Conservation (phyloP, 2,797 vertebrate species). For the Aselliscus stoliczkanus region DNA sequence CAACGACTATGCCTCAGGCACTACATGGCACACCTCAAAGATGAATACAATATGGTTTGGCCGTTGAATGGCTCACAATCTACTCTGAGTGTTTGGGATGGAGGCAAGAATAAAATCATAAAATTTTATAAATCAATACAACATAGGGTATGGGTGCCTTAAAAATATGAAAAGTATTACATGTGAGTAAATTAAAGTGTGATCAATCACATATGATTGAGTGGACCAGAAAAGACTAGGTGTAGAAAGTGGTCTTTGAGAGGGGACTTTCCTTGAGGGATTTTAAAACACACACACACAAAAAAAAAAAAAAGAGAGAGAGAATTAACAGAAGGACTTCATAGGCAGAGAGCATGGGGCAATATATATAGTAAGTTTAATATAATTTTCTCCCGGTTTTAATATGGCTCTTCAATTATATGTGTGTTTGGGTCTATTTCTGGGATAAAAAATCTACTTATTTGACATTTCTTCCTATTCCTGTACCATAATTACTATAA, state of each 20-base stretch:
- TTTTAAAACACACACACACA: not conserved
- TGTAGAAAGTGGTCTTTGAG: not conserved
- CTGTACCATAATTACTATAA: not conserved
- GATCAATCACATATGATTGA: not conserved
- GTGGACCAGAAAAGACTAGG: not conserved
- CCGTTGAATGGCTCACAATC: not conserved
- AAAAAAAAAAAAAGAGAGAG: not conserved
- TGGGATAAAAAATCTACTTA: not conserved
- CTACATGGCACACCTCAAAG: not conserved
- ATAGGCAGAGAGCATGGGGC: not conserved
- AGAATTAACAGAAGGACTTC: not conserved
- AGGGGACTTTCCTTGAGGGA: not conserved
- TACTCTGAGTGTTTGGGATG: not conserved
- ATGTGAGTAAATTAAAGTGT: not conserved
- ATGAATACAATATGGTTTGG: not conserved
- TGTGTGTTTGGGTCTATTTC: not conserved
- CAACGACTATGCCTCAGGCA: not conserved
- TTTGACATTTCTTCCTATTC: not conserved
- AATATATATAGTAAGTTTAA: not conserved
- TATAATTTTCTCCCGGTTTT: not conserved
- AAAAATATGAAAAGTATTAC: not conserved
- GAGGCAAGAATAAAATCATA: not conserved
- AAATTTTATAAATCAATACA: not conserved
- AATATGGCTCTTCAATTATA: not conserved
- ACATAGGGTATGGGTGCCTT: not conserved